Conservation (phyloP, 2,113 vertebrate species). For the Pelvicachromis taeniatus region DNA sequence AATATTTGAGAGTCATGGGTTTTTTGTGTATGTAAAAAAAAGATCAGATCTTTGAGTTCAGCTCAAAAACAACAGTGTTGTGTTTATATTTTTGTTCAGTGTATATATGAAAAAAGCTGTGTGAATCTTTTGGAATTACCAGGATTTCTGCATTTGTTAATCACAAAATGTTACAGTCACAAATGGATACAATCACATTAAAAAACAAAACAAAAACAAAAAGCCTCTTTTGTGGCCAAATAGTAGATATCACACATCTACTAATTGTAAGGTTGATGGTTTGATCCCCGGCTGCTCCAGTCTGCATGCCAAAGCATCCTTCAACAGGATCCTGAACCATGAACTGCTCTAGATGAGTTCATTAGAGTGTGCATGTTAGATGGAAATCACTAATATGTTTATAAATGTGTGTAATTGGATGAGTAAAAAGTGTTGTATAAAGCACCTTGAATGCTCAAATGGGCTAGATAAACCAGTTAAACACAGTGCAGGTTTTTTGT, state of each 20-base stretch:
- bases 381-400: background rate
- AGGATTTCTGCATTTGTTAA: background rate
- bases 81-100: too few species aligned
- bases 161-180: background rate
- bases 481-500: background rate
- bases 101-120: background rate
- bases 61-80: too few species aligned
- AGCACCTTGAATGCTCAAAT: too few species aligned
- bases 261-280: background rate
- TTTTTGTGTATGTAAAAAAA: too few species aligned
- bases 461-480: too few species aligned
- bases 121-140: background rate
- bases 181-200: background rate
- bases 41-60: too few species aligned
- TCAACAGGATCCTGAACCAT: background rate
- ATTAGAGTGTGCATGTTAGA: background rate
- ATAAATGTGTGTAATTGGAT: background rate
- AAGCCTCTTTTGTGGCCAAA: background rate
- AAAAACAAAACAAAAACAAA: background rate
- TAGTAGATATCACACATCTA: background rate
- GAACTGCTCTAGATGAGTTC: background rate
- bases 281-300: background rate
- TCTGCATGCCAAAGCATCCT: background rate
- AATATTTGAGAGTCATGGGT: too few species aligned
- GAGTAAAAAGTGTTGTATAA: too few species aligned